phyloP scores from a whole-genome alignment of 2,113 vertebrate species.

The Eulacestoma nigropectus region DNA sequence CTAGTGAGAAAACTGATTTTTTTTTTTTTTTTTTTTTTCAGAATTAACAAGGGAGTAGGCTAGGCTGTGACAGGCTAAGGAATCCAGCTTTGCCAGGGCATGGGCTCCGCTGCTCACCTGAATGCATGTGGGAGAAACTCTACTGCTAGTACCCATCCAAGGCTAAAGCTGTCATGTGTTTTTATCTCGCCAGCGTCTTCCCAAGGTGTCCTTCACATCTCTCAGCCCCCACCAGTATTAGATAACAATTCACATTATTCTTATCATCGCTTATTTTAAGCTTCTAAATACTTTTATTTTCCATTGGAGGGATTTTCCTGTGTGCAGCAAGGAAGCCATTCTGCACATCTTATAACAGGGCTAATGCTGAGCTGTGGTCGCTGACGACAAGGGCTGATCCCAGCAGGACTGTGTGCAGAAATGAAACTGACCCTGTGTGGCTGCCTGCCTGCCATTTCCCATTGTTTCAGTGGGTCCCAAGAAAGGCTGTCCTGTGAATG shows the following conservation, averaged over 20 bases:
- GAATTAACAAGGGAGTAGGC: neutral
- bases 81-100: neutral
- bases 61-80: neutral
- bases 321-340: neutral
- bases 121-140: neutral
- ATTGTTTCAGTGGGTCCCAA: rapidly evolving
- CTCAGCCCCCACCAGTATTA: neutral
- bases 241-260: neutral
- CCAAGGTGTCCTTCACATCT: neutral
- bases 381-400: neutral
- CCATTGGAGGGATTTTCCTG: neutral
- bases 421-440: neutral
- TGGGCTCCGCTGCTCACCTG: neutral
- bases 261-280: neutral
- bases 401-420: neutral
- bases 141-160: neutral
- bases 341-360: neutral
- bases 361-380: neutral
- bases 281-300: neutral
- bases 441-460: neutral
- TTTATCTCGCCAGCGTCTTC: neutral
- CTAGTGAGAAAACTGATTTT: neutral
- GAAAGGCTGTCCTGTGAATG: neutral
- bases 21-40: neutral
- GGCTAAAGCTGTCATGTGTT: neutral